Conservation (phyloP, 2,797 vertebrate genomes). For the Halcyon smyrnensis region DNA sequence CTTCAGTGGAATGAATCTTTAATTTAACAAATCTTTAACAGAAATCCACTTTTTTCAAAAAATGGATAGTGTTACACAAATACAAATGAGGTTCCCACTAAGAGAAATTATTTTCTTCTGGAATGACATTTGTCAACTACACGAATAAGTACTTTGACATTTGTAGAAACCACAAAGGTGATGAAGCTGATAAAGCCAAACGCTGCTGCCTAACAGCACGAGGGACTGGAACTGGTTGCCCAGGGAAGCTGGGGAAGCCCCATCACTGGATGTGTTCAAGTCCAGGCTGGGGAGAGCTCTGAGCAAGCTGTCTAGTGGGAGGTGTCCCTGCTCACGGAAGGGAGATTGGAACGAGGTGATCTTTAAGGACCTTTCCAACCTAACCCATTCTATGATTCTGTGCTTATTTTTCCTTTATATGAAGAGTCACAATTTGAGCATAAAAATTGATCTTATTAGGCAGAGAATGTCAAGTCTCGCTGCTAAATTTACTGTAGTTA, state of each 20-base stretch:
- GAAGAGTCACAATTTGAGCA: slow-evolving; percentile 68
- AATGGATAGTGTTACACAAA: neutral
- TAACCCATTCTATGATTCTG: neutral
- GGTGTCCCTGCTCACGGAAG: neutral
- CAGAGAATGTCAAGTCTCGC: slow-evolving; percentile 68
- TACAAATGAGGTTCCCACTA: neutral
- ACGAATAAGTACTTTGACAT: slow-evolving; percentile 37
- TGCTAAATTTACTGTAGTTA: slow-evolving; percentile 73
- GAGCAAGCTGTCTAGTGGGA: neutral
- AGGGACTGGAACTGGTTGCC: neutral
- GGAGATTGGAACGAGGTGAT: neutral
- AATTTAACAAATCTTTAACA: neutral
- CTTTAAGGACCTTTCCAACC: neutral
- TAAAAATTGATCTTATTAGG: slow-evolving; percentile 71
- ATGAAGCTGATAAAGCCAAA: neutral
- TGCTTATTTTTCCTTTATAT: slow-evolving; percentile 16
- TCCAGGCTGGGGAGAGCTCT: neutral
- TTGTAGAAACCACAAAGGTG: neutral
- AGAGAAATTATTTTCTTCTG: slow-evolving; percentile 8
- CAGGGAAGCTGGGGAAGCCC: neutral
- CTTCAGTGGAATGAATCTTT: neutral
- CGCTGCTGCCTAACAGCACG: neutral
- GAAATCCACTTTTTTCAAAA: neutral
- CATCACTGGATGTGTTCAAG: neutral
- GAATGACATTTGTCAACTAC: slow-evolving; percentile 46